Conservation (phyloP, 2,113 vertebrate genomes). For the Buteo buteo region DNA sequence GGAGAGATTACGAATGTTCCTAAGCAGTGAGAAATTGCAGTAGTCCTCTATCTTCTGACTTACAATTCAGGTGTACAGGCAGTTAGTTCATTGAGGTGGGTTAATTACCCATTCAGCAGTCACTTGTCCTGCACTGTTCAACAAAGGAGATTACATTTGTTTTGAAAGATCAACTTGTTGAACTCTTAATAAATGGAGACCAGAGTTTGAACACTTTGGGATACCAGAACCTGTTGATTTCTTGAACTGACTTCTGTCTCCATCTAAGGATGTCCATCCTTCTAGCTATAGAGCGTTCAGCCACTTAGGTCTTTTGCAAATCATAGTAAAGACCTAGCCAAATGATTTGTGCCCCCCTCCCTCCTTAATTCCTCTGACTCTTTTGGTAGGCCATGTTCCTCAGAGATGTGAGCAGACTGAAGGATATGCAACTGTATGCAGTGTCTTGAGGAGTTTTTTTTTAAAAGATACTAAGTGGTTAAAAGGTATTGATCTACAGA, state of each 20-base stretch:
- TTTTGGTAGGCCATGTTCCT: not conserved
- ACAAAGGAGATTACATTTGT: not conserved
- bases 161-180: not conserved
- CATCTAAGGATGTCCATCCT: not conserved
- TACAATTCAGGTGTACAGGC: not conserved
- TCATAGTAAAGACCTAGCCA: rapidly evolving
- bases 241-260: not conserved
- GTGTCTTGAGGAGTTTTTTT: not conserved
- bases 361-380: not conserved
- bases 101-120: not conserved
- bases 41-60: not conserved
- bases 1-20: not conserved
- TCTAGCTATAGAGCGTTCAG: not conserved
- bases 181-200: not conserved
- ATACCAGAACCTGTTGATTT: not conserved
- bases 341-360: not conserved
- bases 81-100: not conserved
- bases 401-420: not conserved
- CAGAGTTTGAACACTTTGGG: not conserved
- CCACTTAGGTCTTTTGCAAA: not conserved
- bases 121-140: not conserved
- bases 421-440: not conserved
- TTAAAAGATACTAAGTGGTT: not conserved
- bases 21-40: not conserved
- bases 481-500: not conserved